phyloP scores from a whole-genome alignment of 1,140 invertebrate species.

The Bombus fervidus region DNA sequence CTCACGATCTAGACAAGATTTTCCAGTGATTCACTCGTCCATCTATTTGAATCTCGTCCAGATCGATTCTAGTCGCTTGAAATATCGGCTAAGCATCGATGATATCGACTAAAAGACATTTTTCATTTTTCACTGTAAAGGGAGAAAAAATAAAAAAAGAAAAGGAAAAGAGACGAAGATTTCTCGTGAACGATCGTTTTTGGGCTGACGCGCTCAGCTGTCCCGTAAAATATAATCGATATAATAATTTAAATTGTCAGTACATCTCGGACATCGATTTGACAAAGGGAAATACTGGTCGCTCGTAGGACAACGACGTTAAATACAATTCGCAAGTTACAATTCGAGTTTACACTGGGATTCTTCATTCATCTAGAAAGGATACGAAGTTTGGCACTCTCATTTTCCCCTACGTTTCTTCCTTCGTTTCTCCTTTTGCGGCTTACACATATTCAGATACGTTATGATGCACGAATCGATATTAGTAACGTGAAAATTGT shows the following conservation, averaged over 20 bases:
- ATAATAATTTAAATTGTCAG: constrained; percentile 79
- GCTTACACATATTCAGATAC: not conserved
- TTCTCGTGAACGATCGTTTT: constrained; percentile 25
- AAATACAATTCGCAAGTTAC: constrained; percentile 73
- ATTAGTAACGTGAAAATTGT: not conserved
- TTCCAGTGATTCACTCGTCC: not conserved
- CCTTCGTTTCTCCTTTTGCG: not conserved
- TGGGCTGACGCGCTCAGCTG: not conserved
- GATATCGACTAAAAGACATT: too few relatives aligned
- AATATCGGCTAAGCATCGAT: too few relatives aligned
- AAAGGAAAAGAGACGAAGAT: not conserved
- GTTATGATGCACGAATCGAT: not conserved
- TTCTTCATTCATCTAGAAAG: constrained; percentile 60
- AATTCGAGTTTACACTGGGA: constrained; percentile 76
- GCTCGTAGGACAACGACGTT: constrained; percentile 75
- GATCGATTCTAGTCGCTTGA: not conserved
- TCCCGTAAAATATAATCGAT: constrained; percentile 53
- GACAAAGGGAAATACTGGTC: constrained; percentile 79
- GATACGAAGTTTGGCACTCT: constrained; percentile 80
- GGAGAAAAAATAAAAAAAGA: not conserved
- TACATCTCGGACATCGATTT: constrained; percentile 77
- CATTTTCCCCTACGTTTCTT: constrained; percentile 24
- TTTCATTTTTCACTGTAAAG: not conserved
- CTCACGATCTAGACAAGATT: not conserved
- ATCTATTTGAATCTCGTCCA: constrained; percentile 2